Evolutionary conservation across 1,140 invertebrate genomes (phyloP).

Genomic region (Sinella curviseta): DNA sequence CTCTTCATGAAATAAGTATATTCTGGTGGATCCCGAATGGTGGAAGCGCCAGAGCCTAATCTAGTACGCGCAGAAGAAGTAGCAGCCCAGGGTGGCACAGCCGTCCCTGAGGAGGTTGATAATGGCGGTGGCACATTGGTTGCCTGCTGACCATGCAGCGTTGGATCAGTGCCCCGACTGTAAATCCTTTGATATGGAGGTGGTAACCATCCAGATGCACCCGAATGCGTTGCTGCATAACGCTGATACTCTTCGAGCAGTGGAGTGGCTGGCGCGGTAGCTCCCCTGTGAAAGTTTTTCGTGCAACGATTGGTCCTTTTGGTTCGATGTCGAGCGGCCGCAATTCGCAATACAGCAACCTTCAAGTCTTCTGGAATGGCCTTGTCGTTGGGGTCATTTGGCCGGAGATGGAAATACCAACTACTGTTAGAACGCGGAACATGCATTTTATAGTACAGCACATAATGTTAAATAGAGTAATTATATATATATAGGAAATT

Average conservation of each 20-base stretch:
- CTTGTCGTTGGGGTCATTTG: constrained; percentile 48
- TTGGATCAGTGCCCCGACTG: neutral
- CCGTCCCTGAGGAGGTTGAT: neutral
- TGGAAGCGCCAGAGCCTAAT: neutral
- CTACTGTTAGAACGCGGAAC: constrained; percentile 17
- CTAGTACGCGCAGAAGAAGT: neutral
- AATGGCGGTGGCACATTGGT: neutral
- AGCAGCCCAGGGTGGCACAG: neutral
- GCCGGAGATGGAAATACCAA: constrained; percentile 39
- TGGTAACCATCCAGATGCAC: constrained; percentile 10
- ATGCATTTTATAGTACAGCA: neutral
- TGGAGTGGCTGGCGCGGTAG: neutral
- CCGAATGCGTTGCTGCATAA: neutral
- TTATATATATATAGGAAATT: neutral
- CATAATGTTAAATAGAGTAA: neutral
- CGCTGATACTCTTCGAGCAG: constrained; percentile 13
- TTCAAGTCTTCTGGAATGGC: constrained; percentile 45
- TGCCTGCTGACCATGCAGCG: neutral
- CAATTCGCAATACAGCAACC: constrained; percentile 36
- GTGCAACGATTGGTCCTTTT: constrained; percentile 39
- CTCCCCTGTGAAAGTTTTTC: constrained; percentile 30
- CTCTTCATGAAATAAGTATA: constrained; percentile 22
- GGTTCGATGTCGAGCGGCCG: constrained; percentile 36
- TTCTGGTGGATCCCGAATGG: constrained; percentile 2
- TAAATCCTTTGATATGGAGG: constrained; percentile 13